Base-by-base conservation (phyloP, 2,797 vertebrate species). In the Miichthys miiuy region DNA sequence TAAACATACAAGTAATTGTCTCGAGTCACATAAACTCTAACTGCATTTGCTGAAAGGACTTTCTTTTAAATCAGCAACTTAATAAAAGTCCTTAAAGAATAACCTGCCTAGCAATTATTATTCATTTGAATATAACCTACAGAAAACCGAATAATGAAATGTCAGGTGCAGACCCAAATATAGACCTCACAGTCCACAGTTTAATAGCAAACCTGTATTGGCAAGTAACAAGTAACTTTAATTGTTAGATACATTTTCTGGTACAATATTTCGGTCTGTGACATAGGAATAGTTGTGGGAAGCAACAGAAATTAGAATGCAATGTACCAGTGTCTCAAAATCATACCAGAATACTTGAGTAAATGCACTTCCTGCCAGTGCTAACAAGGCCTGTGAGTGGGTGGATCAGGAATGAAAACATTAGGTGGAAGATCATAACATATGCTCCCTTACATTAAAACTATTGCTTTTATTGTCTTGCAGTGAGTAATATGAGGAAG, bases 401-500 rank as follows among this genome's bases (percentile, higher is more conserved):
- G 46, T 10, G 6, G 42, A 56, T 78, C 47, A 65, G 46, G 16
- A 58, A 8, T 54, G 8, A 17, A 27, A 20, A 27, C 17, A 34
- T 41, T 16, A 13, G 4, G 42, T 11, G 25, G 25, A 44, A 13
- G 23, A 30, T 16, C 25, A 42, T 25, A 38, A n/a, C 50, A 5
- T 21, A 21, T 75, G 30, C 34, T 20, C n/a, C 5, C 10, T 71
- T 50, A 18, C 23, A 61, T 54, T 68, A 25, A 69, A 55, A 70
- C 11, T 42, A 0, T 68, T 9, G 6, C 1, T 47, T 68, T 27
- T 68, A 11, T 76, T 92, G 42, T 87, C 21, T 87, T 89, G 47
- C 82, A 95, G 95, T 76, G 79, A 91, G 74, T 95, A 95, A 92
- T 94, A 95, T 96, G 95, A 94, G 94, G 94, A 94, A 93, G 80